Conservation (phyloP, 2,113 vertebrate genomes). For the Brachionichthys hirsutus region DNA sequence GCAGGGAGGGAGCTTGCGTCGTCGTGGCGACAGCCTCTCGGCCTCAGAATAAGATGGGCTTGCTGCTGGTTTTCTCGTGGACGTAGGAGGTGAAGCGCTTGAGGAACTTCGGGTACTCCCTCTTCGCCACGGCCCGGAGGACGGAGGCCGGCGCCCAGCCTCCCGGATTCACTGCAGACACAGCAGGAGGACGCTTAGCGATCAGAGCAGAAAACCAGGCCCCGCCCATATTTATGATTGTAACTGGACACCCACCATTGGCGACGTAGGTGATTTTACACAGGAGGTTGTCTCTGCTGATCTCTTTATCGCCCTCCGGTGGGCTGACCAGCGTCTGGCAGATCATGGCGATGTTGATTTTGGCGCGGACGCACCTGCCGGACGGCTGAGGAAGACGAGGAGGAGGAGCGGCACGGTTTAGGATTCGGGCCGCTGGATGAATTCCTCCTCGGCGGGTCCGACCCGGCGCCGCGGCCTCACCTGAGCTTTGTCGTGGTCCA, state of each 20-base stretch:
- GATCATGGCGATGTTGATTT: conserved; percentile 98
- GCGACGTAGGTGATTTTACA: conserved; percentile 99
- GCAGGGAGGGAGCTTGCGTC: too few relatives aligned
- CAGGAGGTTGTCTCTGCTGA: conserved; percentile 93
- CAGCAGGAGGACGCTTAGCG: neutral
- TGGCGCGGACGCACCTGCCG: conserved; percentile 93
- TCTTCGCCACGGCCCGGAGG: conserved; percentile 91
- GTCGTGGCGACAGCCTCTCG: conserved; percentile 57
- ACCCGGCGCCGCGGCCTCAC: conserved; percentile 70
- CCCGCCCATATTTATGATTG: too few relatives aligned
- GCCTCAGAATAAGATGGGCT: conserved; percentile 89
- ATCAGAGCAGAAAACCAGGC: too few relatives aligned
- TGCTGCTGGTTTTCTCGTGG: conserved; percentile 90
- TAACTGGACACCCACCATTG: conserved; percentile 83
- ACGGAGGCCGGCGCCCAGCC: conserved; percentile 98
- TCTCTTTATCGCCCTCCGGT: conserved; percentile 91
- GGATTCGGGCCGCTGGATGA: too few relatives aligned
- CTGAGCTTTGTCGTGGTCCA: conserved; percentile 91
- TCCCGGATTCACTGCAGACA: conserved; percentile 89
- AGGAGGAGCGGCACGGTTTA: neutral
- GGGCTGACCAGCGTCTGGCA: conserved; percentile 97
- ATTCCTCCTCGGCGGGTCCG: too few relatives aligned
- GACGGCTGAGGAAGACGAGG: conserved; percentile 73
- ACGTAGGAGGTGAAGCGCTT: conserved; percentile 96
- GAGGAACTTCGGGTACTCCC: conserved; percentile 97